Conservation (phyloP, 2,113 vertebrate genomes). For the Sinocyclocheilus maitianheensis region DNA sequence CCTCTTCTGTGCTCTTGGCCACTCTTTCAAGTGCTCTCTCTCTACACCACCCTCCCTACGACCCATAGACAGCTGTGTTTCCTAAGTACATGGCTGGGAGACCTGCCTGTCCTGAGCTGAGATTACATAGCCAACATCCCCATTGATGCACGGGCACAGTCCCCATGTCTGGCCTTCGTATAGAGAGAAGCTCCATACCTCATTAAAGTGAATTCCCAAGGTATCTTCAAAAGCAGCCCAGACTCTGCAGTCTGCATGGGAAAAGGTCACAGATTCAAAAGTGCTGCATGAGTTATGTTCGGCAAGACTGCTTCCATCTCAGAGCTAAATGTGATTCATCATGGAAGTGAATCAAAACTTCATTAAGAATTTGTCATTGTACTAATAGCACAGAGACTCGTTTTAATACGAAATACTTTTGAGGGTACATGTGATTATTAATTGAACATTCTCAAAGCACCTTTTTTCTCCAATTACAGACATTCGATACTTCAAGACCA, state of each 20-base stretch:
- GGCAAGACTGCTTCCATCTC: constrained; percentile 12
- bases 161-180: constrained; percentile 30
- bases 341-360: constrained; percentile 36
- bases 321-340: not conserved
- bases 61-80: not conserved
- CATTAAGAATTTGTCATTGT: constrained; percentile 25
- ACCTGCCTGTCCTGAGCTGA: constrained; percentile 21
- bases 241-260: constrained; percentile 25
- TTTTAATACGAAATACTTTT: constrained; percentile 1
- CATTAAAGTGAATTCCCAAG: constrained; percentile 51
- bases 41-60: not conserved
- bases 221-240: constrained; percentile 20
- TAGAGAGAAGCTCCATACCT: constrained; percentile 32
- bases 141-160: constrained; percentile 41
- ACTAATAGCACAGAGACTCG: constrained; percentile 2
- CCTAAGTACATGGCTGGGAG: constrained; percentile 5
- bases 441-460: constrained; percentile 1
- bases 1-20: not conserved
- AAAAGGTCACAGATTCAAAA: constrained; percentile 54
- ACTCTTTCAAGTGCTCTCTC: constrained; percentile 21
- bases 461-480: not conserved
- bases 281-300: constrained; percentile 29
- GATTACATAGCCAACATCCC: constrained; percentile 51
- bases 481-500: not conserved
- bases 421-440: constrained; percentile 4